Conservation (phyloP, 1,140 invertebrate species). For the Papilio aristodemus region DNA sequence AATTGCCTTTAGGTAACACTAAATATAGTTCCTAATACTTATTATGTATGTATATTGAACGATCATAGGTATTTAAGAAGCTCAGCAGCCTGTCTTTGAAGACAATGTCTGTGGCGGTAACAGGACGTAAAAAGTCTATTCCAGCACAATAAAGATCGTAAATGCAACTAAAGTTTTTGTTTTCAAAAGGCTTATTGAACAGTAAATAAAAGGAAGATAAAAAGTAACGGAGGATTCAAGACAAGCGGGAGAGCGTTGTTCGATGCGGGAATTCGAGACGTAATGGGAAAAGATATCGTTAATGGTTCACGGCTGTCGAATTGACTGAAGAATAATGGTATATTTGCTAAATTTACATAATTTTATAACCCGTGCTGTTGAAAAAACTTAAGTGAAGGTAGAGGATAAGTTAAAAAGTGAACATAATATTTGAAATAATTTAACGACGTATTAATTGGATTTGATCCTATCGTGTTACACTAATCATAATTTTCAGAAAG, state of each 20-base stretch:
- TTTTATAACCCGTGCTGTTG: background rate
- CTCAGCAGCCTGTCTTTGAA: background rate
- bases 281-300: slow-evolving; percentile 28
- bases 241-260: background rate
- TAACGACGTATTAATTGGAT: too few relatives aligned
- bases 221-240: background rate
- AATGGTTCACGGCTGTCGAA: slow-evolving; percentile 11
- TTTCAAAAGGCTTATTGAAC: slow-evolving; percentile 4
- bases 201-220: slow-evolving; percentile 12
- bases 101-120: background rate
- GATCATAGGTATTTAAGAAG: too few relatives aligned
- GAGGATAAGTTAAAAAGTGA: background rate
- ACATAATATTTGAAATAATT: background rate
- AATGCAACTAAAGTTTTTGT: background rate
- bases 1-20: too few relatives aligned
- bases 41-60: too few relatives aligned
- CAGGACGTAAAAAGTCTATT: background rate
- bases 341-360: background rate
- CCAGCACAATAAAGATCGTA: background rate
- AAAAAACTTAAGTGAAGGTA: background rate
- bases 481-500: too few relatives aligned
- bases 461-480: too few relatives aligned
- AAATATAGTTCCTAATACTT: too few relatives aligned
- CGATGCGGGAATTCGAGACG: slow-evolving; percentile 7
- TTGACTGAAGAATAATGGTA: slow-evolving; percentile 7